Evolutionary conservation across 2,888 invertebrate species (phyloP), one percentile per base, ranked within the genome.

Genomic region (Lasioglossum pauxillum): DNA sequence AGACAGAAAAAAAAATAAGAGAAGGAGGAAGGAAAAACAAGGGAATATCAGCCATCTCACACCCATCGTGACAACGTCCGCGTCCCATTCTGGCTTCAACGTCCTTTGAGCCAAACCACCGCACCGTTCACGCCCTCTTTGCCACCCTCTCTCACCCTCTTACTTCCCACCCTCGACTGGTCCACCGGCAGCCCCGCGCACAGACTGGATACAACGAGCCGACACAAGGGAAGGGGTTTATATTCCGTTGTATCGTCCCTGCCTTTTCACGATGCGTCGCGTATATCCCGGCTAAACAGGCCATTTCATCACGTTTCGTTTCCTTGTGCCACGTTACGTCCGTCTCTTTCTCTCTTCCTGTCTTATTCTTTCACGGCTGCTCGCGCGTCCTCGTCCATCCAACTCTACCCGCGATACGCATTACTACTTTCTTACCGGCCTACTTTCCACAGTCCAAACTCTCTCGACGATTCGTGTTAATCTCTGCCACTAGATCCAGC

Each of bases 221-320:
- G 75, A 60, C 64, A 81, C 57, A 38, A 69, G 78, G 38, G 46
- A 72, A 79, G 80, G 75, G 81, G 81, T 80, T 82, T 88, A 78
- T 85, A 87, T 78, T 72, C 89, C 91, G 88, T 80, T 88, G 85
- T 84, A 82, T 85, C 82, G 85, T 86, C 69, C 78, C 91, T 89
- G 86, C 87, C 89, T 90, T 90, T 91, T 90, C 89, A 81, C 85
- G 88, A 87, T 86, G 88, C 88, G 71, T 82, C 86, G 83, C 89
- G 82, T 87, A 88, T 79, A 87, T 83, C 85, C 84, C 89, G 69
- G 73, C 84, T 90, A 88, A 91, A 89, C 90, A 87, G 86, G 86
- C 91, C 91, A 89, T 91, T 91, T 91, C 91, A 87, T 90, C 91
- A 86, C 85, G 87, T 87, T 88, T 88, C 82, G 75, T 83, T 89